These are phyloP conservation scores for Acromyrmex heyeri DNA, from an alignment of 1,140 invertebrate species.

Conservation along the genomic window DNA sequence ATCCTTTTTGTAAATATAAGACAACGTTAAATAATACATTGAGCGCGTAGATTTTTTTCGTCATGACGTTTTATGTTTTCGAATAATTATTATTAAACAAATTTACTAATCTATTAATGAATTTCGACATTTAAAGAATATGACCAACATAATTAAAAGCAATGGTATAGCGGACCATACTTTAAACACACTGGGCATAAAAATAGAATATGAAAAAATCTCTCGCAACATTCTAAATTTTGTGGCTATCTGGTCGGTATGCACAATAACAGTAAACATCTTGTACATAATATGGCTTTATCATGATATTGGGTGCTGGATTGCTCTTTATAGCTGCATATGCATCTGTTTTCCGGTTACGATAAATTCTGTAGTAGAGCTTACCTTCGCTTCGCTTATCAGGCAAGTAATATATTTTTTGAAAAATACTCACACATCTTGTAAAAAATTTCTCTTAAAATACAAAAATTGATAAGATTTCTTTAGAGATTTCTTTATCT, in stretches of 20 bases:
- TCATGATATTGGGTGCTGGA: background rate
- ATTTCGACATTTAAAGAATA: background rate
- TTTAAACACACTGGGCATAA: constrained; percentile 30
- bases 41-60: background rate
- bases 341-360: constrained; percentile 5
- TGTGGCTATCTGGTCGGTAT: background rate
- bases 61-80: background rate
- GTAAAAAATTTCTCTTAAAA: background rate
- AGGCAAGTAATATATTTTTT: constrained; percentile 31
- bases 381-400: constrained; percentile 1
- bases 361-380: constrained; percentile 29
- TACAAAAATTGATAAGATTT: background rate
- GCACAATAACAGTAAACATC: background rate
- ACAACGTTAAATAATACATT: background rate
- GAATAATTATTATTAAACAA: background rate
- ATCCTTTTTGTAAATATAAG: background rate
- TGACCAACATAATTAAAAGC: constrained; percentile 20
- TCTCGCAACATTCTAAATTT: background rate
- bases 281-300: background rate
- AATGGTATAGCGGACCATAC: background rate
- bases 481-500: background rate
- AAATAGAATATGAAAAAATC: background rate
- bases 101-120: constrained; percentile 16
- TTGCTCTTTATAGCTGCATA: background rate
- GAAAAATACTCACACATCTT: background rate